Evolutionary conservation across 2,888 invertebrate genomes (phyloP), one percentile per base, ranked within the genome.

Genomic region (Eurytoma adleriae): DNA sequence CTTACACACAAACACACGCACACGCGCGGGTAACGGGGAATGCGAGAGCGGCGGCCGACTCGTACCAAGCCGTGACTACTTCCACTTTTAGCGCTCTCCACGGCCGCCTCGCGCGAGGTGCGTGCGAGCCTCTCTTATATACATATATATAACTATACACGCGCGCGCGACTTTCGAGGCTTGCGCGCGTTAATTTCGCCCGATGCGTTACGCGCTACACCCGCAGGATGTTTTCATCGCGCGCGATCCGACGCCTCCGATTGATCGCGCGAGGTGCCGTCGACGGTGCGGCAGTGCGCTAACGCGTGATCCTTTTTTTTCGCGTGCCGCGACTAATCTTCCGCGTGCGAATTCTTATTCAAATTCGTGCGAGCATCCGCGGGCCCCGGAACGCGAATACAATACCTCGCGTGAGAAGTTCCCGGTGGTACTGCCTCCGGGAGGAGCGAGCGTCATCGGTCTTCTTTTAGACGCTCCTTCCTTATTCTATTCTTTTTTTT

Each of bases 61-160:
- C 78, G 82, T 70, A 70, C 79, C 69, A 79, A 79, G 69, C 66
- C 74, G 74, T 79, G 73, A 74, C 79, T 66, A 64, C 79, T 70
- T 79, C 79, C 64, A 70, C 79, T 79, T 70, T 79, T 69, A 69
- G 78, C 61, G 78, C 30, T 56, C 56, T 27, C 40, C 69, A 64
- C 74, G 18, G 20, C 56, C 20, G 59, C 48, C 40, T 16, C 1
- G 52, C 18, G 52, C 20, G 5, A 16, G 24, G 1, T 7, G 59
- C 7, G 13, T 18, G 10, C 10, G 30, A 20, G 27, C 27, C 14
- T 4, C 40, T 40, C 16, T 67, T 50, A 14, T 50, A 16, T 30
- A 2, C 20, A 24, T 59, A 24, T 24, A 24, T 20, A 14, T 24
- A 24, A 0, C 14, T 3, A 54, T n/a, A 16, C 54, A n/a, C 54